Percentiles rank a stretch among this genome's conserved stretches.
Conservation (phyloP, 2,888 invertebrate species). For the Coelinius sp. region DNA sequence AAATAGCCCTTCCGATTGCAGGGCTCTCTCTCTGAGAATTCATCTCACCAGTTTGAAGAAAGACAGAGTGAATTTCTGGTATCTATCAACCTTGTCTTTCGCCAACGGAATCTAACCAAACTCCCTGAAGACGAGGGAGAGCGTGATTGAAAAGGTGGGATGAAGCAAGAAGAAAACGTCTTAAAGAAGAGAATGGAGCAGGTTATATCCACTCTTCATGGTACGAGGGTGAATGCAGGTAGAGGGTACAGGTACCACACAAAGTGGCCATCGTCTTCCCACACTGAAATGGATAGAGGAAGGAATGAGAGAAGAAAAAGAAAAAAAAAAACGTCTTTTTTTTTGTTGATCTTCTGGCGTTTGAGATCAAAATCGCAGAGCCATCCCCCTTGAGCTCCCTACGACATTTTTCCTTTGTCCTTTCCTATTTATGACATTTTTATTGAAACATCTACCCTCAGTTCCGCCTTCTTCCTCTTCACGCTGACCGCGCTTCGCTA, state of each 20-base stretch:
- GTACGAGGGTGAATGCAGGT: conserved; percentile 44
- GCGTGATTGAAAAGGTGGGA: not conserved
- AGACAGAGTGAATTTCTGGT: not conserved
- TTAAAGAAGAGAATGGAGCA: conserved; percentile 18
- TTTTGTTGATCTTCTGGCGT: conserved; percentile 33
- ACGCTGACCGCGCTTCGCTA: conserved; percentile 32
- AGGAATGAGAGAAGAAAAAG: conserved; percentile 26
- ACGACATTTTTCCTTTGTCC: conserved; percentile 31
- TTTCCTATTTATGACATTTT: conserved; percentile 50
- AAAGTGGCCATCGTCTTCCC: conserved; percentile 59
- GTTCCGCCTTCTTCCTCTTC: conserved; percentile 31
- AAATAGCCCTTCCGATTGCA: not conserved
- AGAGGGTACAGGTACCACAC: conserved; percentile 51
- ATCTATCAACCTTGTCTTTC: conserved; percentile 5
- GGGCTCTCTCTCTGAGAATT: not conserved
- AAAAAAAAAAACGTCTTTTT: conserved; percentile 27
- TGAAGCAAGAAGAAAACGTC: conserved; percentile 9
- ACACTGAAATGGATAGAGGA: conserved; percentile 44
- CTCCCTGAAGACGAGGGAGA: not conserved
- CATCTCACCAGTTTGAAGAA: not conserved
- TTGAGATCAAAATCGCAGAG: conserved; percentile 50
- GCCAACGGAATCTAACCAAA: not conserved
- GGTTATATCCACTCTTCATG: conserved; percentile 7
- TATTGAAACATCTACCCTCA: conserved; percentile 43
- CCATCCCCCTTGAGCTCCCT: conserved; percentile 37